A percentile compares a stretch with the other conserved stretches of the same genome.
These are phyloP conservation scores for Meteorus cinctellus DNA, from an alignment of 2,888 invertebrate species.

Conservation along the genomic window DNA sequence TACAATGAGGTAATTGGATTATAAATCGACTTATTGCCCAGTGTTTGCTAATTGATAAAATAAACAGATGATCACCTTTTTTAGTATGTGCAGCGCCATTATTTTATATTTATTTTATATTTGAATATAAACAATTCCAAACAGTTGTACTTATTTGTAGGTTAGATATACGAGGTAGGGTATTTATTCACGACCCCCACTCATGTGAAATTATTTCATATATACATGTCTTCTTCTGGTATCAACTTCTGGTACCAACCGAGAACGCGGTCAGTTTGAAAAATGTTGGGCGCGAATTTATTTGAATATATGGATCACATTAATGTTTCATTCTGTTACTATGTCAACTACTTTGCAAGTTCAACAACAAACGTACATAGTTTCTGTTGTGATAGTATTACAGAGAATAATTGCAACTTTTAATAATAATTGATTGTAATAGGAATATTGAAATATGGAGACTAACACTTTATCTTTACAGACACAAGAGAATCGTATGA, in stretches of 20 bases:
- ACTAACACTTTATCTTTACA: conserved; percentile 20
- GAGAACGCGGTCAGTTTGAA: background rate
- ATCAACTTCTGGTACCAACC: background rate
- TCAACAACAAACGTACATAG: background rate
- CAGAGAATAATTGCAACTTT: background rate
- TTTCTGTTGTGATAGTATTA: background rate
- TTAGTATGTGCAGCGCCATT: background rate
- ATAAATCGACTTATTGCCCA: background rate
- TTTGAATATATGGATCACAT: background rate
- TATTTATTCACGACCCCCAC: too few relatives aligned
- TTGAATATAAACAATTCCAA: too few relatives aligned
- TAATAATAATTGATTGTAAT: background rate
- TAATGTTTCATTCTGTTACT: background rate
- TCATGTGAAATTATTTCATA: too few relatives aligned
- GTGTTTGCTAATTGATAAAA: background rate
- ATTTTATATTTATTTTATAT: background rate
- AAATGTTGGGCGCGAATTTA: background rate
- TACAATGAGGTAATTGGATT: background rate
- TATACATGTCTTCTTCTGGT: too few relatives aligned
- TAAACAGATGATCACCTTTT: background rate
- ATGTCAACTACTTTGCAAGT: background rate
- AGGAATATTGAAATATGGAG: conserved; percentile 18
- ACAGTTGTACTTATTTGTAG: too few relatives aligned
- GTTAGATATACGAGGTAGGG: too few relatives aligned
- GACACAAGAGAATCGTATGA: conserved; percentile 29